phyloP scores from a whole-genome alignment of 1,140 invertebrate species.

The Zaprionus vittiger region DNA sequence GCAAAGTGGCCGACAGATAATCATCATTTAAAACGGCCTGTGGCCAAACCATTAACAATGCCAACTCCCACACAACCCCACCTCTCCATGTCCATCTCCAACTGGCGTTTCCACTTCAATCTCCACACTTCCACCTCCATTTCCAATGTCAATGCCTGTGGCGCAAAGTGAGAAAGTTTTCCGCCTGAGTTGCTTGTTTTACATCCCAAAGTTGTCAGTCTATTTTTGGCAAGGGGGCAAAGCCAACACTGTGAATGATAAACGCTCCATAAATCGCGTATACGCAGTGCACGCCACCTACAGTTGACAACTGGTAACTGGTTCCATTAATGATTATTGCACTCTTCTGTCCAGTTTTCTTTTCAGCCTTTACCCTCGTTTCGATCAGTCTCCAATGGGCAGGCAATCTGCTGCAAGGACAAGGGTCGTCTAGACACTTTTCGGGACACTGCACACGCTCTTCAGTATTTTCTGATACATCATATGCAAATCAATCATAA shows the following conservation, averaged over 20 bases:
- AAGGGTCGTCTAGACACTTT: conserved; percentile 55
- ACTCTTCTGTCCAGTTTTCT: not conserved
- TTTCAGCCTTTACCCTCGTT: not conserved
- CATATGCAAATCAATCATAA: conserved; percentile 69
- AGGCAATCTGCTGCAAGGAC: not conserved
- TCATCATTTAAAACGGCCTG: conserved; percentile 45
- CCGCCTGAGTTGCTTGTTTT: conserved; percentile 2
- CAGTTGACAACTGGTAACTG: not conserved
- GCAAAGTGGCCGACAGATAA: conserved; percentile 22
- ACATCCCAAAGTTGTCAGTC: not conserved
- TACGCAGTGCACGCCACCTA: conserved; percentile 17
- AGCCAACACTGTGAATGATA: not conserved
- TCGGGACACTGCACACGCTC: not conserved
- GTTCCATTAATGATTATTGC: not conserved
- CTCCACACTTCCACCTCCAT: not conserved
- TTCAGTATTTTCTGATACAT: conserved; percentile 20
- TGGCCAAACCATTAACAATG: conserved; percentile 36
- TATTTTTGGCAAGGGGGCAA: not conserved
- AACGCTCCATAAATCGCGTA: conserved; percentile 13
- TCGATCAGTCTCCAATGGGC: not conserved
- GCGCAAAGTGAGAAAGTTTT: conserved; percentile 27
- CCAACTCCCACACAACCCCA: not conserved
- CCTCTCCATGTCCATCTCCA: not conserved
- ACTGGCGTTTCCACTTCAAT: not conserved
- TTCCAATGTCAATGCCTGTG: conserved; percentile 22